A percentile compares a stretch with the other conserved stretches of the same genome.
Conservation (phyloP, 2,113 vertebrate species). For the Tretioscincus oriximinensis region DNA sequence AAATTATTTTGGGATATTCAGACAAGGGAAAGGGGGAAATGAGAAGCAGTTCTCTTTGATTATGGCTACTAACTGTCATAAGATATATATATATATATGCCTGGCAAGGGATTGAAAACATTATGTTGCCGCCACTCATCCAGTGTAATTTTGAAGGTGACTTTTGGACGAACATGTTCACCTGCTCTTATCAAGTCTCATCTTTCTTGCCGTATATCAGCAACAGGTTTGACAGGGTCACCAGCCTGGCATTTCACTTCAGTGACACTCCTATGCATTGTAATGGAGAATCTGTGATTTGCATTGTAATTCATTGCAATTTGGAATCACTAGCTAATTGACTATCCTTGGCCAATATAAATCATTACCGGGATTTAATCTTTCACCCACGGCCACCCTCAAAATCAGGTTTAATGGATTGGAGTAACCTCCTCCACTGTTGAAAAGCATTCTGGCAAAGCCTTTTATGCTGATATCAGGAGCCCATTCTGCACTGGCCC, state of each 20-base stretch:
- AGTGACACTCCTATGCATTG: conserved; percentile 39
- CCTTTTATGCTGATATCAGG: neutral
- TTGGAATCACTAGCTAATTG: conserved; percentile 56
- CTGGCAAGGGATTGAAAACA: conserved; percentile 46
- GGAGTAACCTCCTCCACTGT: conserved; percentile 54
- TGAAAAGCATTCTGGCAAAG: conserved; percentile 45
- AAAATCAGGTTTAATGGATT: conserved; percentile 51
- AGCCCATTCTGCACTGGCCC: too few species aligned
- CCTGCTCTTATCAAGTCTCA: conserved; percentile 40
- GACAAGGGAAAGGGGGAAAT: conserved; percentile 52
- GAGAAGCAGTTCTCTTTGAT: conserved; percentile 61
- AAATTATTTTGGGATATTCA: conserved; percentile 69
- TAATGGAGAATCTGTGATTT: conserved; percentile 43
- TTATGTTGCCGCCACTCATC: conserved; percentile 53
- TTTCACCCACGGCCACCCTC: neutral
- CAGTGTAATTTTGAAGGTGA: conserved; percentile 50
- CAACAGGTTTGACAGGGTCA: conserved; percentile 29
- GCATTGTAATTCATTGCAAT: conserved; percentile 44
- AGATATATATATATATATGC: conserved; percentile 7
- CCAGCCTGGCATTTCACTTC: conserved; percentile 32
- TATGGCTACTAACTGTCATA: conserved; percentile 37
- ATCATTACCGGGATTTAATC: conserved; percentile 36
- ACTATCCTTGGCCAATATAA: conserved; percentile 56
- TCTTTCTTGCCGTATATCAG: conserved; percentile 5
- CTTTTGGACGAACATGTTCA: conserved; percentile 44